These are phyloP conservation scores for Gymnodraco acuticeps DNA, from an alignment of 2,797 vertebrate genomes.

Conservation along the genomic window DNA sequence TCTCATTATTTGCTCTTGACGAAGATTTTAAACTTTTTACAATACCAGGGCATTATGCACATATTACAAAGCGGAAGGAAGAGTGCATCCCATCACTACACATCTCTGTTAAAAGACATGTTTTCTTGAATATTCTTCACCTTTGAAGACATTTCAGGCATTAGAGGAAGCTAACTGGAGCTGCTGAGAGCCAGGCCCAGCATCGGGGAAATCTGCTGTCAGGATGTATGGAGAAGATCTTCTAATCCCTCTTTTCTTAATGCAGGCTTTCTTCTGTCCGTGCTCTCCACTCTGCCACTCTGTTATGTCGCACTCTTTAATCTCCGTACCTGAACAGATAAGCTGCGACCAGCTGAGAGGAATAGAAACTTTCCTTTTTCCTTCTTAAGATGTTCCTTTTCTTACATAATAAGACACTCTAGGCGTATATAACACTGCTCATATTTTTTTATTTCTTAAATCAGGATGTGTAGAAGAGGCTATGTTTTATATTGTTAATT, in stretches of 20 bases:
- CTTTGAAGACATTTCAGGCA: slow-evolving; percentile 2
- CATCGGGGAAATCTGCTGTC: slow-evolving; percentile 65
- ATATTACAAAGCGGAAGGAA: neutral
- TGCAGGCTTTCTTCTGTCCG: slow-evolving; percentile 37
- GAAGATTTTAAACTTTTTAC: neutral
- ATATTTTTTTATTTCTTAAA: neutral
- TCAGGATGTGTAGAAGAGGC: neutral
- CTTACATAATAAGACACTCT: neutral
- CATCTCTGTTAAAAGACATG: neutral
- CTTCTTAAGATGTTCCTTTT: slow-evolving; percentile 12
- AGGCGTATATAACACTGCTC: neutral
- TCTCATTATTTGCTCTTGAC: neutral
- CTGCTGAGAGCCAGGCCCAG: slow-evolving; percentile 36
- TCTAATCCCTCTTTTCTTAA: slow-evolving; percentile 71
- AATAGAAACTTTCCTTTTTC: slow-evolving; percentile 29
- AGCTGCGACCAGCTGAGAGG: slow-evolving; percentile 40
- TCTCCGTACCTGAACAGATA: slow-evolving; percentile 49
- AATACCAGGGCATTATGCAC: neutral
- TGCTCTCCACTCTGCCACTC: slow-evolving; percentile 40
- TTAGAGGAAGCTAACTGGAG: slow-evolving; percentile 9
- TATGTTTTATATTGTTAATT: slow-evolving; percentile 13
- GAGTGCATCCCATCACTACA: neutral
- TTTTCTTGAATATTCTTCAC: slow-evolving; percentile 1
- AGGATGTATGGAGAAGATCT: slow-evolving; percentile 66
- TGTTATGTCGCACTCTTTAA: slow-evolving; percentile 35